phyloP scores from a whole-genome alignment of 1,140 invertebrate species.

The Cotesia glomerata region DNA sequence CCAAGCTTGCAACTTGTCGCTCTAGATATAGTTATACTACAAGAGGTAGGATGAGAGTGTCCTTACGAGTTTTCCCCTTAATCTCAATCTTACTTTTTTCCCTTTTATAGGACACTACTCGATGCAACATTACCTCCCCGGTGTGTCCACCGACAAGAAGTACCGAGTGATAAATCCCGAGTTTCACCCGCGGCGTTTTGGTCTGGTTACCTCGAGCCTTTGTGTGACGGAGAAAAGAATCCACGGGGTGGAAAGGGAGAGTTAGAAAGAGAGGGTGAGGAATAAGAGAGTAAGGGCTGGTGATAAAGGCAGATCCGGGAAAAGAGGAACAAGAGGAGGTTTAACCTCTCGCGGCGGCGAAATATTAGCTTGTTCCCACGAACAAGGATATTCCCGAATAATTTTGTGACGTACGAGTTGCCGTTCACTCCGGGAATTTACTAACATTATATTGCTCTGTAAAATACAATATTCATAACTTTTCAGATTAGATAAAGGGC shows the following conservation, averaged over 20 bases:
- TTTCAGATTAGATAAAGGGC: neutral
- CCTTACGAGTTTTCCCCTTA: neutral
- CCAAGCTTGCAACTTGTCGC: neutral
- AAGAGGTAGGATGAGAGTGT: no score
- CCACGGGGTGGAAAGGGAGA: neutral
- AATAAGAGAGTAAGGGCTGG: neutral
- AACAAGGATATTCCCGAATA: conserved; percentile 49
- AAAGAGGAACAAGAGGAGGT: neutral
- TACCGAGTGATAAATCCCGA: conserved; percentile 54
- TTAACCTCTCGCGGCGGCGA: conserved; percentile 39
- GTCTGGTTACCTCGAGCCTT: conserved; percentile 41
- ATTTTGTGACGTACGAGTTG: conserved; percentile 47
- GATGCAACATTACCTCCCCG: no score
- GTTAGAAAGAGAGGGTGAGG: neutral
- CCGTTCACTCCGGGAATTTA: conserved; percentile 20
- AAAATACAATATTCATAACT: conserved; percentile 1
- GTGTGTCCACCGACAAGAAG: conserved; percentile 39
- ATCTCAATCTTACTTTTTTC: neutral
- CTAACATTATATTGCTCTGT: conserved; percentile 1
- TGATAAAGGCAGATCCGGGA: neutral
- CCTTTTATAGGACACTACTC: neutral
- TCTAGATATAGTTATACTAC: neutral
- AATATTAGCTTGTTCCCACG: conserved; percentile 49
- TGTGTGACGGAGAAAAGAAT: neutral
- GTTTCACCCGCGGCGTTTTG: conserved; percentile 49